Conservation (phyloP, 1,140 invertebrate genomes). For the Drepana arcuata region DNA sequence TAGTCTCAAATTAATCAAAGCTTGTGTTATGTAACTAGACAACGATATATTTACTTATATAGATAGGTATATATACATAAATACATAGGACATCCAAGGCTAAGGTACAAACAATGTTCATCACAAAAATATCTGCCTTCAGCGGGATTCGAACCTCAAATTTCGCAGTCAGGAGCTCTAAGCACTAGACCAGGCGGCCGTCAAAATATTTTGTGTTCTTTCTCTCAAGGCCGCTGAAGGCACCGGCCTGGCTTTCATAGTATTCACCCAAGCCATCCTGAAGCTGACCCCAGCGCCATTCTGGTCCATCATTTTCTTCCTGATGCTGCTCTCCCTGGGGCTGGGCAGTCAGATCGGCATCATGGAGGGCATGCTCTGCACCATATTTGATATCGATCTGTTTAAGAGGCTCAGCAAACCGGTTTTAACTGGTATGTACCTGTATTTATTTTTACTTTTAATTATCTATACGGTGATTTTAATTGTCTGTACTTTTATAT, state of each 20-base stretch:
- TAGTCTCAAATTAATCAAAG: too few species aligned
- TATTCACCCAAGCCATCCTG: constrained; percentile 93
- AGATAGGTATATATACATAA: too few species aligned
- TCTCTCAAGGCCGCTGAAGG: constrained; percentile 88
- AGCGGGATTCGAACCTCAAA: too few species aligned
- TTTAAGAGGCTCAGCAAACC: constrained; percentile 91
- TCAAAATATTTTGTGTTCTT: constrained; percentile 6
- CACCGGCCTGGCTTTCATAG: constrained; percentile 92
- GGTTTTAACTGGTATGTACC: constrained; percentile 82
- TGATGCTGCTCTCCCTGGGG: constrained; percentile 92
- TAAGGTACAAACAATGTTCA: too few species aligned
- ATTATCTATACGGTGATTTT: background rate
- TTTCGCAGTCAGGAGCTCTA: too few species aligned
- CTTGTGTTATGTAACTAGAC: too few species aligned
- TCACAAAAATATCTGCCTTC: too few species aligned
- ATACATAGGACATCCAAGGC: too few species aligned
- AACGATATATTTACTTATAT: too few species aligned
- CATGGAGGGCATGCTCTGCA: constrained; percentile 93
- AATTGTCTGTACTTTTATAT: background rate
- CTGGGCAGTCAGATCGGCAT: constrained; percentile 94
- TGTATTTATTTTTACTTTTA: background rate
- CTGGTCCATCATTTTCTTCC: constrained; percentile 94
- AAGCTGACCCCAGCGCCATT: constrained; percentile 91
- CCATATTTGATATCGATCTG: constrained; percentile 93
- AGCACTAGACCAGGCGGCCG: too few species aligned